Percentiles rank a stretch among this genome's conserved stretches.
Evolutionary conservation across 2,113 vertebrate genomes (phyloP).

Genomic region (Plestiodon gilberti): DNA sequence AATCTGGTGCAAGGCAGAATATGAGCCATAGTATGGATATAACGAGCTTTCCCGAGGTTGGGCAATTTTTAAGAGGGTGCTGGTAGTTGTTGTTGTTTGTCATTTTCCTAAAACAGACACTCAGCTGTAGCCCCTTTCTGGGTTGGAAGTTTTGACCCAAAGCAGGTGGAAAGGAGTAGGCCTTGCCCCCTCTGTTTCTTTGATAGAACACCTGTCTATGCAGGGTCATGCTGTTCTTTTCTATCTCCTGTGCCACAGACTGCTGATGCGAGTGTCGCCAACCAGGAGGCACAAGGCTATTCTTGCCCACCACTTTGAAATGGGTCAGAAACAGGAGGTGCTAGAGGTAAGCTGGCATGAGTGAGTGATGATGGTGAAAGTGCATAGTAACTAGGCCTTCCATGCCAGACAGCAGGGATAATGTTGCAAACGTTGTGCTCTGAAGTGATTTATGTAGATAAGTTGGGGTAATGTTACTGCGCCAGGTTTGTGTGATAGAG

Average conservation of each 20-base stretch:
- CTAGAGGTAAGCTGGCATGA: constrained; percentile 80
- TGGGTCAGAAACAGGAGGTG: constrained; percentile 88
- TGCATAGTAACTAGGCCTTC: neutral
- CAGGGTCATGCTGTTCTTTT: neutral
- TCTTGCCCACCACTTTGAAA: constrained; percentile 71
- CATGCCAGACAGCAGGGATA: neutral
- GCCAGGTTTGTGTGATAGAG: neutral
- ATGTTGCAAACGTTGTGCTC: neutral
- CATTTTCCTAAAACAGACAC: neutral
- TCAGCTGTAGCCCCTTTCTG: neutral
- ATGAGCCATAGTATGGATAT: neutral
- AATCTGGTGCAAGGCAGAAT: neutral
- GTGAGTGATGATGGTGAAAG: neutral
- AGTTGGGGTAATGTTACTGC: neutral
- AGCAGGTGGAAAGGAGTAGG: neutral
- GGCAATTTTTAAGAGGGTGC: neutral
- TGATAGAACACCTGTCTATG: neutral
- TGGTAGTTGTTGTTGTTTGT: neutral
- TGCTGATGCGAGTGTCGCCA: constrained; percentile 86
- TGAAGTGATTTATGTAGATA: neutral
- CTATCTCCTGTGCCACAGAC: constrained; percentile 64
- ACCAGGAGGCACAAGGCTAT: constrained; percentile 89
- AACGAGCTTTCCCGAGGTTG: neutral
- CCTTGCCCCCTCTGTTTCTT: neutral
- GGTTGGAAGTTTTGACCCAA: neutral